These are phyloP conservation scores for Pygoscelis antarcticus DNA, from an alignment of 2,113 vertebrate species.

Conservation along the genomic window DNA sequence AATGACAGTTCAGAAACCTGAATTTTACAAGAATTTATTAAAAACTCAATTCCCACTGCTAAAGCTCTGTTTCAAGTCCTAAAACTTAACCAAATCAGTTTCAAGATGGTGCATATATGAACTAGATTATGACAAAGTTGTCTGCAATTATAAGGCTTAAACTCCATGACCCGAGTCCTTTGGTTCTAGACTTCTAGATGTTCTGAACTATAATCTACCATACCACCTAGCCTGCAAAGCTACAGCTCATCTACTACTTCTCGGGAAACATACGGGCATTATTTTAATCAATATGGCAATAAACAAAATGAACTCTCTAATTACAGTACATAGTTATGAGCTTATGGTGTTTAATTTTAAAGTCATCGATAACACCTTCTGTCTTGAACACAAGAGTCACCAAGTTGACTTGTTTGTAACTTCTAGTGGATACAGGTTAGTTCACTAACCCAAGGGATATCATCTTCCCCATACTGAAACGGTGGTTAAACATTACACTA, in stretches of 20 bases:
- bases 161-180: neutral
- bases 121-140: neutral
- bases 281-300: neutral
- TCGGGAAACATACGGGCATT: neutral
- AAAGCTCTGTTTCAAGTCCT: neutral
- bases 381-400: neutral
- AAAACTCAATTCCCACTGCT: neutral
- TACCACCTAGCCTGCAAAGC: neutral
- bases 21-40: neutral
- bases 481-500: neutral
- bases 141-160: neutral
- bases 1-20: neutral
- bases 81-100: neutral
- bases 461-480: accelerated
- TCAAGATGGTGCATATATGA: neutral
- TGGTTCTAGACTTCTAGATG: neutral
- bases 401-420: neutral
- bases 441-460: neutral
- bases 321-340: neutral
- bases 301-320: neutral
- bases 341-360: neutral
- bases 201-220: neutral
- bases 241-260: neutral
- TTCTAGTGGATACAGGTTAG: neutral
- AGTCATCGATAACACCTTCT: neutral